Conservation (phyloP, 2,113 vertebrate genomes). For the Glaucidium brasilianum region DNA sequence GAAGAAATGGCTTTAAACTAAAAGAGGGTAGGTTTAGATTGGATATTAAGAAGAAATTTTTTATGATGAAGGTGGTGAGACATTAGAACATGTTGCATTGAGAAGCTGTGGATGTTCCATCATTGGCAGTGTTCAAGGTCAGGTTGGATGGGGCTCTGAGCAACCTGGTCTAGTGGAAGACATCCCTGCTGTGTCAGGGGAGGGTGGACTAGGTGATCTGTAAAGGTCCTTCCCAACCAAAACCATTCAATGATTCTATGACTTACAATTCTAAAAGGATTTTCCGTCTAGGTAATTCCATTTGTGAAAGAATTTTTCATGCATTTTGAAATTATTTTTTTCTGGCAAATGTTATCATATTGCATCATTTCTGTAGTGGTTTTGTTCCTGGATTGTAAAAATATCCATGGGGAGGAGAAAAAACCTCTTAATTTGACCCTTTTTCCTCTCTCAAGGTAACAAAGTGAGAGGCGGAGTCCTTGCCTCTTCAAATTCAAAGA, state of each 20-base stretch:
- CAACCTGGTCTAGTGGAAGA: not conserved
- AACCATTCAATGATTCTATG: not conserved
- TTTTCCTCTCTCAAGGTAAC: not conserved
- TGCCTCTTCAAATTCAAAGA: not conserved
- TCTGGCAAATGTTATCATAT: not conserved
- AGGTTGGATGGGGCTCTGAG: not conserved
- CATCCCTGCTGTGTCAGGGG: rapidly evolving
- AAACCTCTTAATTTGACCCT: not conserved
- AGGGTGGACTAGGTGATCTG: not conserved
- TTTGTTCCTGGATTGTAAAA: not conserved
- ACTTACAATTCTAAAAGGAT: not conserved
- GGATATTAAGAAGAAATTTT: not conserved
- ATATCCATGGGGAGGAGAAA: not conserved
- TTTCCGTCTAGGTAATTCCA: not conserved
- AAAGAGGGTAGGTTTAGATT: not conserved
- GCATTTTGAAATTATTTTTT: not conserved
- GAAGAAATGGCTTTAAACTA: not conserved
- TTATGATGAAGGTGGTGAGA: not conserved
- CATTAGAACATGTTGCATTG: not conserved
- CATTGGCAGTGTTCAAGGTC: not conserved
- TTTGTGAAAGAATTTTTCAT: not conserved
- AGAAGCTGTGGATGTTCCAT: rapidly evolving
- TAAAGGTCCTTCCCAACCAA: not conserved
- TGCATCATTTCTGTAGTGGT: not conserved
- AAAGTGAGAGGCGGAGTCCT: not conserved